Percentiles rank a stretch among this genome's conserved stretches.
Evolutionary conservation across 1,140 invertebrate species (phyloP).

Genomic region (Pentalonia nigronervosa): DNA sequence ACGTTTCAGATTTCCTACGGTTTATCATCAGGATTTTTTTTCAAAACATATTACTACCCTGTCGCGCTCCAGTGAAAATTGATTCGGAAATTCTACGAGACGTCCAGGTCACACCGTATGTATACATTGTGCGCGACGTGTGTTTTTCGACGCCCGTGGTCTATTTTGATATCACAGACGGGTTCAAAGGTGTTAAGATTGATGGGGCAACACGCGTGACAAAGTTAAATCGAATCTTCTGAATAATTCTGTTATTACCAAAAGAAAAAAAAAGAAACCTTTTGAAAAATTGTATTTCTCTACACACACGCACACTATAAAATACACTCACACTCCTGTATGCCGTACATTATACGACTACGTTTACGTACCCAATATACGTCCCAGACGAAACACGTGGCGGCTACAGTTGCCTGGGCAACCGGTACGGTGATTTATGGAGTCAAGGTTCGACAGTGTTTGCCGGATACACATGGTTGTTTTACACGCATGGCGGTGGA

Average conservation of each 20-base stretch:
- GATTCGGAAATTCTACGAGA: neutral
- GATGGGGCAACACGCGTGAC: constrained; percentile 32
- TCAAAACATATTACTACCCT: neutral
- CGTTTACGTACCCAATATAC: neutral
- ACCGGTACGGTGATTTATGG: constrained; percentile 44
- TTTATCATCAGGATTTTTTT: neutral
- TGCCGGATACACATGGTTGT: constrained; percentile 35
- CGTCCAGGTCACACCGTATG: neutral
- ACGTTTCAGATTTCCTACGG: neutral
- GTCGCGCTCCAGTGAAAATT: neutral
- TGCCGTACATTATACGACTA: neutral
- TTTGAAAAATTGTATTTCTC: constrained; percentile 37
- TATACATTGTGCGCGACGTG: neutral
- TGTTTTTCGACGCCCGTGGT: neutral
- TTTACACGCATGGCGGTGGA: constrained; percentile 23
- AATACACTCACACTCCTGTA: neutral
- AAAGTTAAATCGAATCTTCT: constrained; percentile 33
- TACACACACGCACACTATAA: too few species aligned
- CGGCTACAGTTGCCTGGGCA: constrained; percentile 23
- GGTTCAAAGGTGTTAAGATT: constrained; percentile 30
- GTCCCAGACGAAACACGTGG: neutral
- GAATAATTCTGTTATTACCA: constrained; percentile 51
- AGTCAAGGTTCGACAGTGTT: constrained; percentile 46
- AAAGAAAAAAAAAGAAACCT: constrained; percentile 38
- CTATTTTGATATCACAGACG: constrained; percentile 23